Percentiles rank a stretch among this genome's conserved stretches.
These are phyloP conservation scores for Aphrophora alni DNA, from an alignment of 2,888 invertebrate genomes.

Conservation along the genomic window DNA sequence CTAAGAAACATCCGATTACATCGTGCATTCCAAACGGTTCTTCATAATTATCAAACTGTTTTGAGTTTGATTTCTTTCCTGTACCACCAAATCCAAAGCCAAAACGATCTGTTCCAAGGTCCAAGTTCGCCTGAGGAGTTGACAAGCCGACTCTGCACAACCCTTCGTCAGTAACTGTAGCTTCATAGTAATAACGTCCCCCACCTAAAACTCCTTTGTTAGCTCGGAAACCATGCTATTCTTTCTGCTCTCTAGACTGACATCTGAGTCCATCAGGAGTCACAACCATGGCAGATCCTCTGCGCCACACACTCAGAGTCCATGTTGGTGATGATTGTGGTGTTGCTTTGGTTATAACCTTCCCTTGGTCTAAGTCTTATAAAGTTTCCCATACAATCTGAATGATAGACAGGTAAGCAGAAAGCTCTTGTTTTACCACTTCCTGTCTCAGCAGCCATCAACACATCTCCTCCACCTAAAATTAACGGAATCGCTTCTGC, in stretches of 20 bases:
- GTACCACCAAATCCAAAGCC: constrained; percentile 99
- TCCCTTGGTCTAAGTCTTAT: constrained; percentile 85
- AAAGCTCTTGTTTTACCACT: constrained; percentile 99
- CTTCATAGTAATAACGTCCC: constrained; percentile 88
- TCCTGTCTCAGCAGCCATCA: constrained; percentile 99
- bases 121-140: constrained; percentile 81
- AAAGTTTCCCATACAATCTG: constrained; percentile 99
- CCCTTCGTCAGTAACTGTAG: constrained; percentile 94
- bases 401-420: constrained; percentile 96
- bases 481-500: constrained; percentile 97
- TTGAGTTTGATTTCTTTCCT: constrained; percentile 94
- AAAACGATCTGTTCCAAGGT: constrained; percentile 87
- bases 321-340: constrained; percentile 59
- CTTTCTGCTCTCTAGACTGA: constrained; percentile 88
- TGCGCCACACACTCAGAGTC: constrained; percentile 89
- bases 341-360: constrained; percentile 57
- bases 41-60: constrained; percentile 95
- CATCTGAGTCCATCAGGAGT: constrained; percentile 93
- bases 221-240: constrained; percentile 94
- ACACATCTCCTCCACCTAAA: constrained; percentile 96
- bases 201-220: constrained; percentile 80
- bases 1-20: constrained; percentile 90
- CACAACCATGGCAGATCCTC: constrained; percentile 85
- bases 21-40: constrained; percentile 91
- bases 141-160: constrained; percentile 98